These are phyloP conservation scores for Arizona elegans DNA, from an alignment of 2,113 vertebrate genomes.

Conservation along the genomic window DNA sequence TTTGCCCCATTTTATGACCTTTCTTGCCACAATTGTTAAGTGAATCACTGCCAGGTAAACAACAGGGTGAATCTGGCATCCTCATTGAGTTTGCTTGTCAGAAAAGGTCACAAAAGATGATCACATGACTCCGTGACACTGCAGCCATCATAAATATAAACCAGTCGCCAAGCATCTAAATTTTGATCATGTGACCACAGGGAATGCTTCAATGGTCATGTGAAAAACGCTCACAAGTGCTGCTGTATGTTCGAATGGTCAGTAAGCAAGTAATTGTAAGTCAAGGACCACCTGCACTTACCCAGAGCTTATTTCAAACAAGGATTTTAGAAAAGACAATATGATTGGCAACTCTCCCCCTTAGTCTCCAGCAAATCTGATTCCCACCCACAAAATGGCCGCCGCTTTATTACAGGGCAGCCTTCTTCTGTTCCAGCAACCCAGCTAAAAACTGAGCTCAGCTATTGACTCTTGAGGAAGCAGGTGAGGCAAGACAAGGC, in stretches of 20 bases:
- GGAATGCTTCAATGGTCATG: not conserved
- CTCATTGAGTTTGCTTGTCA: not conserved
- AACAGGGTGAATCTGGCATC: not conserved
- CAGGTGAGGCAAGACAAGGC: not conserved
- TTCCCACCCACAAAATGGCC: not conserved
- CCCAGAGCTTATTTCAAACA: not conserved
- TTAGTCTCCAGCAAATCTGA: not conserved
- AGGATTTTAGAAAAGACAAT: not conserved
- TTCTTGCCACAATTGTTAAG: not conserved
- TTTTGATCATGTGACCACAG: not conserved
- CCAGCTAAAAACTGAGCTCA: not conserved
- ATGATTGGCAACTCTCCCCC: not conserved
- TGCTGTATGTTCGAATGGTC: not conserved
- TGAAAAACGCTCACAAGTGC: not conserved
- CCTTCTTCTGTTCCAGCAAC: not conserved
- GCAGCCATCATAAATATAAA: not conserved
- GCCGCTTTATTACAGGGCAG: not conserved
- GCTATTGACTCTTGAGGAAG: not conserved
- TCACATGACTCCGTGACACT: not conserved
- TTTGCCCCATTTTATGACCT: not conserved
- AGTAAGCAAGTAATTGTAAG: not conserved
- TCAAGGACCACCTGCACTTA: not conserved
- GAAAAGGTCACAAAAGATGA: not conserved
- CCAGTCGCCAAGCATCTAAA: not conserved
- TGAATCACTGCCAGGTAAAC: not conserved